phyloP scores from a whole-genome alignment of 2,113 vertebrate genomes.

The Osmerus mordax region DNA sequence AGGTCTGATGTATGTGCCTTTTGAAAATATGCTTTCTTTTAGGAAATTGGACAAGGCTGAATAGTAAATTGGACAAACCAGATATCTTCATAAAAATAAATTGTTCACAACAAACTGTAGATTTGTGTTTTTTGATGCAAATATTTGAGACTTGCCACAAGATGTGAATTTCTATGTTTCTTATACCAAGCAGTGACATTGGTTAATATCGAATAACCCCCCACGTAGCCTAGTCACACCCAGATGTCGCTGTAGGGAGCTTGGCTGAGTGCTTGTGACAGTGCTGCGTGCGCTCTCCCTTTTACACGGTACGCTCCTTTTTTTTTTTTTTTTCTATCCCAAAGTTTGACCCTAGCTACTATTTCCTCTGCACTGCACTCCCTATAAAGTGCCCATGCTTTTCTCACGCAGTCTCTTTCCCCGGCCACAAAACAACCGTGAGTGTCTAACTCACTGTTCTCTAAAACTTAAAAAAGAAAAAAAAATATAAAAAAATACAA shows the following conservation, averaged over 20 bases:
- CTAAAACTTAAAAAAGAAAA: slow-evolving; percentile 70
- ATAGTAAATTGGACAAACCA: slow-evolving; percentile 15
- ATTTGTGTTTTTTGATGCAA: neutral
- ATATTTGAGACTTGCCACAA: neutral
- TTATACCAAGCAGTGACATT: neutral
- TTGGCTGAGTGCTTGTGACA: slow-evolving; percentile 40
- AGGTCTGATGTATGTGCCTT: neutral
- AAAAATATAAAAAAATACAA: slow-evolving; percentile 61
- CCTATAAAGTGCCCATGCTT: slow-evolving; percentile 74
- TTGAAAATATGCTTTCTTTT: neutral
- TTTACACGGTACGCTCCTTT: slow-evolving; percentile 54
- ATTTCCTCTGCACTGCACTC: slow-evolving; percentile 63
- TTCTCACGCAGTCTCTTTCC: slow-evolving; percentile 72
- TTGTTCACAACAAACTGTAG: neutral
- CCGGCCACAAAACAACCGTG: slow-evolving; percentile 73
- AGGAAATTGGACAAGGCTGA: slow-evolving; percentile 53
- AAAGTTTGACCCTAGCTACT: slow-evolving; percentile 65
- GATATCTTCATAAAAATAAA: neutral
- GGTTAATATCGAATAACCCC: neutral
- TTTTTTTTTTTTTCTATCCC: slow-evolving; percentile 35
- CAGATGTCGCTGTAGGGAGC: slow-evolving; percentile 73
- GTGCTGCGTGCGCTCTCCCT: slow-evolving; percentile 48
- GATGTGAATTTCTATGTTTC: neutral
- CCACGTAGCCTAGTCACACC: slow-evolving; percentile 21
- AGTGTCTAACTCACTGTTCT: slow-evolving; percentile 76